Evolutionary conservation across 2,888 invertebrate species (phyloP).

Genomic region (Myopa testacea): DNA sequence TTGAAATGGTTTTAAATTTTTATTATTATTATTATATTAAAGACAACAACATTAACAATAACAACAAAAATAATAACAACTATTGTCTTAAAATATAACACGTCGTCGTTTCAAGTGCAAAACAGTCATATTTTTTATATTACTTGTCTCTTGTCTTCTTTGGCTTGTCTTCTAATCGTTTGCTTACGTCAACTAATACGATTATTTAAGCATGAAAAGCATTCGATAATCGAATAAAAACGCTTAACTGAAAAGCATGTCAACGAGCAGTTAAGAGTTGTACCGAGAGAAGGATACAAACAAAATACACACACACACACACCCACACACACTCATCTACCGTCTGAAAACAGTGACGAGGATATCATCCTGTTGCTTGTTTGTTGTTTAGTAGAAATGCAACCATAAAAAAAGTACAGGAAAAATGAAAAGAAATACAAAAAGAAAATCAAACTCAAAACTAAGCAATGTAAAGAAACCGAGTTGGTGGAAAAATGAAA

Average conservation of each 20-base stretch:
- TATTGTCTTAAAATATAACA: too few relatives aligned
- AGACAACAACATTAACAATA: background rate
- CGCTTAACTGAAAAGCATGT: constrained; percentile 26
- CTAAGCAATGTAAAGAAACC: background rate
- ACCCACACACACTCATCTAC: background rate
- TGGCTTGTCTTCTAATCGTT: too few relatives aligned
- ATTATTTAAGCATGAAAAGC: constrained; percentile 32
- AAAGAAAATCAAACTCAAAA: background rate
- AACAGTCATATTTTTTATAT: too few relatives aligned
- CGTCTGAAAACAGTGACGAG: background rate
- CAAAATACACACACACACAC: background rate
- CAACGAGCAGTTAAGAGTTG: constrained; percentile 15
- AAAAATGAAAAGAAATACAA: background rate
- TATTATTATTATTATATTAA: background rate
- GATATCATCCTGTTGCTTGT: background rate
- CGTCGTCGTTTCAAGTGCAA: too few relatives aligned
- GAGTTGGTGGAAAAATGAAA: background rate
- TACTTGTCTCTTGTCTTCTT: too few relatives aligned
- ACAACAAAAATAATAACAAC: background rate
- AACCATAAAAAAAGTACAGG: background rate
- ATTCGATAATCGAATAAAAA: constrained; percentile 35
- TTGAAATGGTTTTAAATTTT: too few relatives aligned
- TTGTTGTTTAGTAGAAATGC: background rate
- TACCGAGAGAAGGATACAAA: background rate
- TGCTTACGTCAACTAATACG: constrained; percentile 27